Base-by-base conservation (phyloP, 2,113 vertebrate genomes). In the Campylomormyrus numenius region DNA sequence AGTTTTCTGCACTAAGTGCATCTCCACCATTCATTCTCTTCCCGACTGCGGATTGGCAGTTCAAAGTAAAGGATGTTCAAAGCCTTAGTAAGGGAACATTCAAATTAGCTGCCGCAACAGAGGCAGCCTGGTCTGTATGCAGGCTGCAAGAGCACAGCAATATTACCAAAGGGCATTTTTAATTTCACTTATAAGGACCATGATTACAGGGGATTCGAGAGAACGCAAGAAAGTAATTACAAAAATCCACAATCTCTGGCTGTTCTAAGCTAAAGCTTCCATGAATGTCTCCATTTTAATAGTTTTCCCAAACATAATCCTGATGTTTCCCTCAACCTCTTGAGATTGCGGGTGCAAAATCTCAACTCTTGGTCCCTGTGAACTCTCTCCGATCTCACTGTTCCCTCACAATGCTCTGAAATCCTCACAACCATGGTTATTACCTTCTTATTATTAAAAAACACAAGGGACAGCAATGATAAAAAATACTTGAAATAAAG, bases 31-130 rank as follows among this genome's bases (percentile, higher is more conserved):
- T 91, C 92, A 90, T 39, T 83, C 91, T 92, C 56, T 46, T 27
- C 91, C 90, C 92, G 92, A 92, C 94, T 93, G 90, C n/a, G 90
- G 66, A 90, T 92, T 91, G 92, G 91, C 92, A 95, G 95, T 95
- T 96, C 94, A 96, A 95, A 96, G 95, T 94, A 90, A 93, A 89
- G 88, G 89, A 93, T 94, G 95, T 95, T 95, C 95, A 96, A 96
- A 96, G 95, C 92, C 90, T 91, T 62, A 92, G 92, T 90, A 90
- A 89, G 89, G 93, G 91, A 95, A 93, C 56, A 90, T 94, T 94
- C 88, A 94, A 95, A 95, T 92, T 91, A 94, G 93, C 92, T 92
- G 92, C 91, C 80, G 86, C 90, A 90, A 90, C 90, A 91, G 91
- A 92, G 70, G 90, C 87, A 87, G 85, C 10, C 89, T 62, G 77